Evolutionary conservation across 2,888 invertebrate genomes (phyloP).

Genomic region (Aquatica leii): DNA sequence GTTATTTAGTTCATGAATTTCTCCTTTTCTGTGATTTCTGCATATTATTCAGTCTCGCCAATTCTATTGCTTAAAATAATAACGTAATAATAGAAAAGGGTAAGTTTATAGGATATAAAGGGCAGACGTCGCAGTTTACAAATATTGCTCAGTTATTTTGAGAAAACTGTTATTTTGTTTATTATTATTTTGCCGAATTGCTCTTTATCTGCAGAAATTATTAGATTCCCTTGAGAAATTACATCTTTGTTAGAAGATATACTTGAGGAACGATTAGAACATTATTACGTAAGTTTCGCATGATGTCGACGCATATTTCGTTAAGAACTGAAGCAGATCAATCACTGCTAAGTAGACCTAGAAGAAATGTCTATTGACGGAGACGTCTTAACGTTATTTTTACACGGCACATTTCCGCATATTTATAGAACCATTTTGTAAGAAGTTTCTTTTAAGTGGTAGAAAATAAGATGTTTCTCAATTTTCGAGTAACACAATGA

Average conservation of each 20-base stretch:
- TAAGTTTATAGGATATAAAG: slow-evolving; percentile 20
- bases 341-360: no score
- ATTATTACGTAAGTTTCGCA: neutral
- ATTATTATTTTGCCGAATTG: slow-evolving; percentile 18
- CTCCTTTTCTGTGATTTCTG: slow-evolving; percentile 17
- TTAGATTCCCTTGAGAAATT: slow-evolving; percentile 10
- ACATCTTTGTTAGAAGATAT: neutral
- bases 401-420: no score
- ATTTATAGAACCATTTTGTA: no score
- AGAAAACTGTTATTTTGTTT: slow-evolving; percentile 22
- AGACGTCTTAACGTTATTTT: no score
- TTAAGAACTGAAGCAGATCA: no score
- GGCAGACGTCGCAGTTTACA: slow-evolving; percentile 24
- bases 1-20: slow-evolving; percentile 10
- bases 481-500: no score
- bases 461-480: no score
- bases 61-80: slow-evolving; percentile 33
- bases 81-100: slow-evolving; percentile 34
- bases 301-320: no score
- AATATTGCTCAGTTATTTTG: slow-evolving; percentile 22
- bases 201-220: slow-evolving; percentile 23
- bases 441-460: no score
- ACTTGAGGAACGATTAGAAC: neutral
- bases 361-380: no score
- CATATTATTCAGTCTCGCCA: slow-evolving; percentile 35